Evolutionary conservation across 2,797 vertebrate genomes (phyloP).

Genomic region (Halcyon chelicuti): DNA sequence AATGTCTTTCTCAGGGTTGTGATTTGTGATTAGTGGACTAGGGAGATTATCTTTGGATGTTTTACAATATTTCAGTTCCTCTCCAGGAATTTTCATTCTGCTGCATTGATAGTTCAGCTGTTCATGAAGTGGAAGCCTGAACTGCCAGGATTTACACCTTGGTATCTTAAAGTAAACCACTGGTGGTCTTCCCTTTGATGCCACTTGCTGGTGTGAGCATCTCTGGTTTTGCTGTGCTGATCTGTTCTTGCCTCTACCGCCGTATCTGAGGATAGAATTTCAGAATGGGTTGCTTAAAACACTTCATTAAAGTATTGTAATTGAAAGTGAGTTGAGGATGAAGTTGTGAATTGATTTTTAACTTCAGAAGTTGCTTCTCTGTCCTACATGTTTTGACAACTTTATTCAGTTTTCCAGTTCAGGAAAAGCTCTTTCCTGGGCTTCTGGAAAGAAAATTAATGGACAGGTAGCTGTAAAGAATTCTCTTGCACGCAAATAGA

Average conservation of each 20-base stretch:
- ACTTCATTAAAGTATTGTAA: neutral
- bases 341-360: neutral
- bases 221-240: neutral
- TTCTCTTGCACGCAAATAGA: neutral
- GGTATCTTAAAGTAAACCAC: neutral
- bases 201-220: neutral
- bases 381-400: neutral
- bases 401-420: neutral
- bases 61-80: neutral
- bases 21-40: neutral
- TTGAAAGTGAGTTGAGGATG: neutral
- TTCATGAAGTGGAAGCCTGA: neutral
- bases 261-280: neutral
- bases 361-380: neutral
- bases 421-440: neutral
- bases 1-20: neutral
- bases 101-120: neutral
- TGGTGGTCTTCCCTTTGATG: neutral
- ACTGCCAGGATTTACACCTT: neutral
- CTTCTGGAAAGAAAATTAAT: neutral
- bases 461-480: neutral
- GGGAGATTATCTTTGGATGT: neutral
- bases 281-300: neutral
- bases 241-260: neutral
- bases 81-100: neutral